Evolutionary conservation across 2,113 vertebrate genomes (phyloP).

Genomic region (Lepisosteus osseus): DNA sequence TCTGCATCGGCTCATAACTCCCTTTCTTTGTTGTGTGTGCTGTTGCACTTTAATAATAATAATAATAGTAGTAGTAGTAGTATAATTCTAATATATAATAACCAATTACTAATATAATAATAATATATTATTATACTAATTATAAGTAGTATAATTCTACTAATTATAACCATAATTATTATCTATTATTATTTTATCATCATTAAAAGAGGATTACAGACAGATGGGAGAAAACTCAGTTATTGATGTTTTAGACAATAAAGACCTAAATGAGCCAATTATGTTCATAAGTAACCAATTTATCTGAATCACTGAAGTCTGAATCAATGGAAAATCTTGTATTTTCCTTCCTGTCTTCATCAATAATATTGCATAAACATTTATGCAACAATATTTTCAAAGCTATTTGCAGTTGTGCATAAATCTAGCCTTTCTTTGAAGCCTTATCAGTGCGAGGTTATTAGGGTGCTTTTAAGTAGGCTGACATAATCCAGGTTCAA

Average conservation of each 20-base stretch:
- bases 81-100: no score
- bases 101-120: no score
- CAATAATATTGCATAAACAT: slow-evolving; percentile 65
- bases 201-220: no score
- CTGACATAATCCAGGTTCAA: slow-evolving; percentile 36
- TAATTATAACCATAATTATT: no score
- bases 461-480: slow-evolving; percentile 26
- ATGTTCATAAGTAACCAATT: slow-evolving; percentile 34
- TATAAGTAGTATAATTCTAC: no score
- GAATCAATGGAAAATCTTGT: slow-evolving; percentile 14
- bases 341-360: slow-evolving; percentile 45
- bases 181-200: no score
- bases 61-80: no score
- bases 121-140: no score
- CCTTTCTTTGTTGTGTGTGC: no score
- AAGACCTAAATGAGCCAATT: slow-evolving; percentile 2
- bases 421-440: slow-evolving; percentile 68
- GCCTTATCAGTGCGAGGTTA: slow-evolving; percentile 56
- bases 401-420: slow-evolving; percentile 55
- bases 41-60: no score
- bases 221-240: background rate
- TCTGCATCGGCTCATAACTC: no score
- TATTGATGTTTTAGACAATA: slow-evolving; percentile 10
- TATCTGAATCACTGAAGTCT: slow-evolving; percentile 26
- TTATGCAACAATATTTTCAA: slow-evolving; percentile 67